Evolutionary conservation across 1,140 invertebrate genomes (phyloP).

Genomic region (Periplaneta americana): DNA sequence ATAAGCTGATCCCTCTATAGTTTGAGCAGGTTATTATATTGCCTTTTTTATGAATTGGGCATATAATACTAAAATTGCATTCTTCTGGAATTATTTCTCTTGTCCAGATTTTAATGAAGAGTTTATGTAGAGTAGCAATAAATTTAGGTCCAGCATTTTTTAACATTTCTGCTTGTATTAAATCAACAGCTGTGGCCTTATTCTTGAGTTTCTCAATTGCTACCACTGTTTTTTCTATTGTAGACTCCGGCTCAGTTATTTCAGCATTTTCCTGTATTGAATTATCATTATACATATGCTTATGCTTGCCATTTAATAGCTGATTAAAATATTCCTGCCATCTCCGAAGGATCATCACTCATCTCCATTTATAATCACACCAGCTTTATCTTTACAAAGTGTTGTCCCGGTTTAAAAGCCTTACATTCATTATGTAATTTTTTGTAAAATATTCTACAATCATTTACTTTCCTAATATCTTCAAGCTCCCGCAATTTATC

Average conservation of each 20-base stretch:
- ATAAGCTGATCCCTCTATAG: background rate
- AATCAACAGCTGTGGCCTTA: background rate
- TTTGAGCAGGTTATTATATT: background rate
- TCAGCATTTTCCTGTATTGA: background rate
- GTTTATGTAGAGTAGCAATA: background rate
- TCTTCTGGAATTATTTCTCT: background rate
- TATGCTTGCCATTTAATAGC: background rate
- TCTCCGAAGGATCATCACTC: background rate
- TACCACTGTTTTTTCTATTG: background rate
- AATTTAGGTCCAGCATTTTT: background rate
- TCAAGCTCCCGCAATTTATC: background rate
- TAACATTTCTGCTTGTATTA: background rate
- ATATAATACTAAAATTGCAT: background rate
- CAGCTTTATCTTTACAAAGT: background rate
- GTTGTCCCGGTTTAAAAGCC: background rate
- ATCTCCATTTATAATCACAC: background rate
- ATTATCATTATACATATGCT: background rate
- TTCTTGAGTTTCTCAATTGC: background rate
- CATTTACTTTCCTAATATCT: background rate
- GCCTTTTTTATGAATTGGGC: background rate
- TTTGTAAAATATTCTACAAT: background rate
- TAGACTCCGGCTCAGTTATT: too few relatives aligned
- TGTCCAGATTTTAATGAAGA: background rate
- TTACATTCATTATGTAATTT: background rate
- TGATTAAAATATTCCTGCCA: background rate